Evolutionary conservation across 2,888 invertebrate genomes (phyloP).

Genomic region (Drosophila paramelanica): DNA sequence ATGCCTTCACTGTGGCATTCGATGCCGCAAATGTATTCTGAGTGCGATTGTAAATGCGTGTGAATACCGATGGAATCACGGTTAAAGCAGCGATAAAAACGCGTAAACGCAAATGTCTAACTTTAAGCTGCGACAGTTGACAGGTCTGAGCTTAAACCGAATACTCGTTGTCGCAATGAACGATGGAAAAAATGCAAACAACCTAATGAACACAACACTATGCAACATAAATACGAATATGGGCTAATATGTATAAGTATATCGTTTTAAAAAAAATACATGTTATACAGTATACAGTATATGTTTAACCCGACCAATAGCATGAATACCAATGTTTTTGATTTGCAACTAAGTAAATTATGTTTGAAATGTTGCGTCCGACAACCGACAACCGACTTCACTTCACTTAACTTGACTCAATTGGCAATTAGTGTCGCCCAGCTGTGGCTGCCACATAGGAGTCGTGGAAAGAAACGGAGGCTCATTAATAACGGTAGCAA

Average conservation of each 20-base stretch:
- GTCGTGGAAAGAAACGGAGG: slow-evolving; percentile 42
- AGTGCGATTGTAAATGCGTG: slow-evolving; percentile 28
- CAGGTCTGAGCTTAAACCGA: slow-evolving; percentile 35
- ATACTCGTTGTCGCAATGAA: slow-evolving; percentile 13
- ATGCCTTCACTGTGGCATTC: slow-evolving; percentile 52
- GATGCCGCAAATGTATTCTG: slow-evolving; percentile 46
- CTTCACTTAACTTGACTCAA: slow-evolving; percentile 46
- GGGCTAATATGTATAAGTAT: not conserved
- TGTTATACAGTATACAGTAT: no score
- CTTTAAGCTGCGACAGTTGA: slow-evolving; percentile 37
- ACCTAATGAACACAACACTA: slow-evolving; percentile 1
- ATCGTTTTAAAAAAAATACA: not conserved
- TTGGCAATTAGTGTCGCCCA: slow-evolving; percentile 68
- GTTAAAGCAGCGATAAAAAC: slow-evolving; percentile 25
- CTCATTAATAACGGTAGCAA: slow-evolving; percentile 70
- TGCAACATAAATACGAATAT: not conserved
- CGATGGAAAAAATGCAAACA: no score
- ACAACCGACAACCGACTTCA: slow-evolving; percentile 17
- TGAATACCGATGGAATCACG: slow-evolving; percentile 39
- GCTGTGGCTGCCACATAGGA: slow-evolving; percentile 31
- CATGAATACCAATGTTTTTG: not conserved
- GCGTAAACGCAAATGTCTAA: slow-evolving; percentile 35
- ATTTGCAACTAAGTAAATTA: slow-evolving; percentile 17
- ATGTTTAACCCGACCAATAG: no score
- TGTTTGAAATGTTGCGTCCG: slow-evolving; percentile 14